Percentiles rank a stretch among this genome's conserved stretches.
These are phyloP conservation scores for Musca domestica DNA, from an alignment of 1,140 invertebrate genomes.

Conservation along the genomic window DNA sequence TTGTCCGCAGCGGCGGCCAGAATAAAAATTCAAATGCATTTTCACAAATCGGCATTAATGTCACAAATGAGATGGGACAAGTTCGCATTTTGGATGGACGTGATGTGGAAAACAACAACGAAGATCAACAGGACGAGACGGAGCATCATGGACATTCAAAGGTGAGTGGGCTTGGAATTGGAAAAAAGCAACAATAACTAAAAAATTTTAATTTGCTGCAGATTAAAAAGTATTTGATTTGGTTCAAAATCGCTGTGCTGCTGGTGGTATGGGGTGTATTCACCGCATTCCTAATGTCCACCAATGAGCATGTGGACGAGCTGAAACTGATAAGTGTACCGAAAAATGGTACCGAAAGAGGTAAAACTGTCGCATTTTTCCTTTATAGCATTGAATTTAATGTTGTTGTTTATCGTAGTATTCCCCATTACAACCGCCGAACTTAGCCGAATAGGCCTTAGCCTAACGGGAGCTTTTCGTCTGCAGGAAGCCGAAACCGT, in stretches of 20 bases:
- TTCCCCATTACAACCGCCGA: constrained; percentile 38
- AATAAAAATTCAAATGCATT: constrained; percentile 35
- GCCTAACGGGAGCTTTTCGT: constrained; percentile 37
- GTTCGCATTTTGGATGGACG: constrained; percentile 47
- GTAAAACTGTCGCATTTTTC: constrained; percentile 20
- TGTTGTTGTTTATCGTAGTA: constrained; percentile 25
- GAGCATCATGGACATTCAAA: constrained; percentile 35
- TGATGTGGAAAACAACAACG: constrained; percentile 51
- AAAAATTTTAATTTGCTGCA: background rate
- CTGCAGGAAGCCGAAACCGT: constrained; percentile 43
- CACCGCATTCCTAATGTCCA: constrained; percentile 65
- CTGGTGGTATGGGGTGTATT: constrained; percentile 62
- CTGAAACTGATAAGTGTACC: constrained; percentile 64
- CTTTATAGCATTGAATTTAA: background rate
- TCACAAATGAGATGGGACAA: constrained; percentile 51
- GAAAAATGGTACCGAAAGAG: constrained; percentile 43
- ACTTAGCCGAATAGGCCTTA: constrained; percentile 38
- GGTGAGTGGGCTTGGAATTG: background rate
- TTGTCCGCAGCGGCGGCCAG: constrained; percentile 27
- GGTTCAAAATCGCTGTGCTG: constrained; percentile 55
- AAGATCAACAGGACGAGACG: constrained; percentile 46
- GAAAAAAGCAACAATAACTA: background rate
- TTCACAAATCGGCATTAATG: constrained; percentile 50
- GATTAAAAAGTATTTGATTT: constrained; percentile 44
- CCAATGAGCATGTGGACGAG: constrained; percentile 62